Percentiles rank a stretch among this genome's conserved stretches.
Conservation (phyloP, 2,113 vertebrate genomes). For the Tringa solitaria region DNA sequence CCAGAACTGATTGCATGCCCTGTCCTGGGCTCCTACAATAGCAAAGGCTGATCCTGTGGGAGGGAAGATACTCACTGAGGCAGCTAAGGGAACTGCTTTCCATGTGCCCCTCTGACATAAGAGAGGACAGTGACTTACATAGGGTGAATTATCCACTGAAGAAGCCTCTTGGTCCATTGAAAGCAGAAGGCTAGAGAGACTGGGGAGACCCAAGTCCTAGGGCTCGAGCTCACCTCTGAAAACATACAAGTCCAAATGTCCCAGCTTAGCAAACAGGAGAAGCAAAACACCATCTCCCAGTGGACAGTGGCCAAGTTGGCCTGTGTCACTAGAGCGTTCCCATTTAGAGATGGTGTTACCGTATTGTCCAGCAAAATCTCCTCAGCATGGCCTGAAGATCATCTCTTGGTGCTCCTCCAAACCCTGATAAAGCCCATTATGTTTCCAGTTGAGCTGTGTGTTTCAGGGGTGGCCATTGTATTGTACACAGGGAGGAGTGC, state of each 20-base stretch:
- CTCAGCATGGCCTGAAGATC: not conserved
- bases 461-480: not conserved
- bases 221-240: not conserved
- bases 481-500: not conserved
- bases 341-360: not conserved
- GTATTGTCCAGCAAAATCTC: not conserved
- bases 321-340: not conserved
- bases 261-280: accelerated
- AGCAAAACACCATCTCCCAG: not conserved
- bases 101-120: not conserved
- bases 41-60: not conserved
- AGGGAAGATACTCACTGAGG: not conserved
- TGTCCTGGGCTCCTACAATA: not conserved
- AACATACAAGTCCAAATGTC: accelerated
- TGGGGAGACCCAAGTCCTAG: not conserved
- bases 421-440: accelerated
- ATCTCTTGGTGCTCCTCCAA: not conserved
- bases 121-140: not conserved
- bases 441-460: not conserved
- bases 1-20: not conserved
- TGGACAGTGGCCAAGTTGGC: not conserved
- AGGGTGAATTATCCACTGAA: not conserved
- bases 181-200: not conserved
- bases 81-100: not conserved
- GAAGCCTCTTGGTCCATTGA: not conserved